Conservation (phyloP, 2,113 vertebrate genomes). For the Asarcornis scutulata region DNA sequence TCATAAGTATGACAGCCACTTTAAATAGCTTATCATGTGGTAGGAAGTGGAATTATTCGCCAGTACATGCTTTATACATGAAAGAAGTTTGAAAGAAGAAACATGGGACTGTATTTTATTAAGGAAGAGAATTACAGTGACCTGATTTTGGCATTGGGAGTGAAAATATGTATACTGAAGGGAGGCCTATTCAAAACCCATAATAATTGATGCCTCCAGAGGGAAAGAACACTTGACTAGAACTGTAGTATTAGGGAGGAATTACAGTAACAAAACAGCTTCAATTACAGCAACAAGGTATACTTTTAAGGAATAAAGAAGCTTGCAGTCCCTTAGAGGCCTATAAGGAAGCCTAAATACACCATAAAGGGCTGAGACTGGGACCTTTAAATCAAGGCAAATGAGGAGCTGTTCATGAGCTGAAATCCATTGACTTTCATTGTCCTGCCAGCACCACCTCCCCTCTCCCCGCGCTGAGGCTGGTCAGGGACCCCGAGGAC, state of each 20-base stretch:
- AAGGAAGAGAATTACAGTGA: neutral
- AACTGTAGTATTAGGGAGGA: slow-evolving; percentile 64
- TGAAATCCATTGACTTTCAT: slow-evolving; percentile 50
- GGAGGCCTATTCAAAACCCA: slow-evolving; percentile 39
- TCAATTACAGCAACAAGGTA: slow-evolving; percentile 63
- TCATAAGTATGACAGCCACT: neutral
- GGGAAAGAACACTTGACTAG: slow-evolving; percentile 63
- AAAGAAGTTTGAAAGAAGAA: neutral
- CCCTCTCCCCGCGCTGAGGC: neutral
- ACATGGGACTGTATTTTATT: neutral
- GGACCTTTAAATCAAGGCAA: slow-evolving; percentile 70
- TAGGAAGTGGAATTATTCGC: neutral
- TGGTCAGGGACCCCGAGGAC: neutral
- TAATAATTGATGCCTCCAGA: slow-evolving; percentile 56
- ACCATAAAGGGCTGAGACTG: slow-evolving; percentile 50
- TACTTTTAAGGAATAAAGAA: slow-evolving; percentile 62
- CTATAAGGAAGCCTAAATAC: slow-evolving; percentile 66
- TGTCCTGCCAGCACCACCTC: neutral
- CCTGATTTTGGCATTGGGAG: slow-evolving; percentile 6
- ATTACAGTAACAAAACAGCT: slow-evolving; percentile 68
- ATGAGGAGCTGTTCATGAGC: neutral
- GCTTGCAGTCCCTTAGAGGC: slow-evolving; percentile 57
- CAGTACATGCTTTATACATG: neutral
- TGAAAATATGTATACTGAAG: neutral
- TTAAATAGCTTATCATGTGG: neutral